Evolutionary conservation across 2,113 vertebrate genomes (phyloP).

Genomic region (Naja naja): DNA sequence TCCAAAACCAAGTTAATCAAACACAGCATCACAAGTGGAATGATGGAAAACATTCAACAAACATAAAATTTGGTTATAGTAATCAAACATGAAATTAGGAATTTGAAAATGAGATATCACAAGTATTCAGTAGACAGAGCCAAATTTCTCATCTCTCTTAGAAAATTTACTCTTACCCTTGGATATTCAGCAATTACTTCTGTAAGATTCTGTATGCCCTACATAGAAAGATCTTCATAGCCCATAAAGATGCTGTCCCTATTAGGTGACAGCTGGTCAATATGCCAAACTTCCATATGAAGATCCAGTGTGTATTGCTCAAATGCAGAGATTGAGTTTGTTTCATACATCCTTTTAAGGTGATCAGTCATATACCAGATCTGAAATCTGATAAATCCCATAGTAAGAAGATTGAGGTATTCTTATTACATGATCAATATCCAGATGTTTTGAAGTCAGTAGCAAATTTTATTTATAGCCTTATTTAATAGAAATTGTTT

Average conservation of each 20-base stretch:
- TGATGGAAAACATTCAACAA: constrained; percentile 58
- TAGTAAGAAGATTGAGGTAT: neutral
- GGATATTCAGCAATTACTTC: neutral
- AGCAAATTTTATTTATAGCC: neutral
- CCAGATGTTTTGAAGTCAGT: neutral
- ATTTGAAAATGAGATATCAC: constrained; percentile 38
- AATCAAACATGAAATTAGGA: constrained; percentile 22
- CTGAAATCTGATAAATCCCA: neutral
- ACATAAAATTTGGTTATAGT: constrained; percentile 39
- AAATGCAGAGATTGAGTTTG: neutral
- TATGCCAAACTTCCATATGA: neutral
- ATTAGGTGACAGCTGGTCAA: neutral
- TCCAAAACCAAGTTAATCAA: constrained; percentile 64
- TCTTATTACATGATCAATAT: neutral
- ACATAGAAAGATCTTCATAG: neutral
- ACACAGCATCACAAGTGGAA: constrained; percentile 57
- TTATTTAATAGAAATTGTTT: neutral
- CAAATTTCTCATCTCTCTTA: neutral
- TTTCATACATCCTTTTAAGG: neutral
- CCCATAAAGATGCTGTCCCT: neutral
- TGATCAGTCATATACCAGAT: neutral
- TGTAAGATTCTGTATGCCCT: neutral
- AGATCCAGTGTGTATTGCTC: neutral
- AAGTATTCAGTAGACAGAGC: constrained; percentile 50
- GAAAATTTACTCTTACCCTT: neutral